Conservation (phyloP, 2,797 vertebrate species). For the Sebastes goodei region DNA sequence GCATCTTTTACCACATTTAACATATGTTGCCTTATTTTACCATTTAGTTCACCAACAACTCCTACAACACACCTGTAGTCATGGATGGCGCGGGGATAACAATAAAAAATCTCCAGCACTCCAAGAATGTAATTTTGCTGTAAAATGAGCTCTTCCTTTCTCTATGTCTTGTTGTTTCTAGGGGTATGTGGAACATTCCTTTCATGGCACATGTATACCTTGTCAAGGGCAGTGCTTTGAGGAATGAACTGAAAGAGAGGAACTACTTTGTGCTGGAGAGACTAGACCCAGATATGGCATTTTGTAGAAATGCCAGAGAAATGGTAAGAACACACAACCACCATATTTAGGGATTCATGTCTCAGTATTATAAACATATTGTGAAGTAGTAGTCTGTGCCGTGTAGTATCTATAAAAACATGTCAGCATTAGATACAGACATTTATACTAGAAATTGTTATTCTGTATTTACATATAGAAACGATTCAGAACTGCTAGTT, state of each 20-base stretch:
- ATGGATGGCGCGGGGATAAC: background rate
- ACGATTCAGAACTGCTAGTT: conserved; percentile 12
- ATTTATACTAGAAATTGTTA: background rate
- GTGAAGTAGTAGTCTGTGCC: background rate
- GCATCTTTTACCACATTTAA: background rate
- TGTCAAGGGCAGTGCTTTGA: conserved; percentile 89
- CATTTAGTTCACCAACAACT: background rate
- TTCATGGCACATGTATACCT: conserved; percentile 96
- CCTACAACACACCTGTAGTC: background rate
- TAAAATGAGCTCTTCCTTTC: conserved; percentile 18
- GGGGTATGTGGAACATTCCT: conserved; percentile 97
- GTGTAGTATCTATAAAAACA: background rate
- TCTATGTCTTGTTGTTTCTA: conserved; percentile 70
- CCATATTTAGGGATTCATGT: conserved; percentile 1
- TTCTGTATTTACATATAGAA: background rate
- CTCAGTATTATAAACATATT: background rate
- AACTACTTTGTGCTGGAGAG: conserved; percentile 94
- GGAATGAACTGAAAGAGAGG: conserved; percentile 91
- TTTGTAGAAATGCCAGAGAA: conserved; percentile 93
- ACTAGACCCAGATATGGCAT: conserved; percentile 95
- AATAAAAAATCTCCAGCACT: conserved; percentile 6
- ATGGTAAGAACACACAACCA: conserved; percentile 85
- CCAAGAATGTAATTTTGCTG: conserved; percentile 1
- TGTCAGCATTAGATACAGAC: background rate
- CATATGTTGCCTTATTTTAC: background rate